Percentiles rank a stretch among this genome's conserved stretches.
Conservation (phyloP, 2,113 vertebrate species). For the Lethenteron camtschaticum region DNA sequence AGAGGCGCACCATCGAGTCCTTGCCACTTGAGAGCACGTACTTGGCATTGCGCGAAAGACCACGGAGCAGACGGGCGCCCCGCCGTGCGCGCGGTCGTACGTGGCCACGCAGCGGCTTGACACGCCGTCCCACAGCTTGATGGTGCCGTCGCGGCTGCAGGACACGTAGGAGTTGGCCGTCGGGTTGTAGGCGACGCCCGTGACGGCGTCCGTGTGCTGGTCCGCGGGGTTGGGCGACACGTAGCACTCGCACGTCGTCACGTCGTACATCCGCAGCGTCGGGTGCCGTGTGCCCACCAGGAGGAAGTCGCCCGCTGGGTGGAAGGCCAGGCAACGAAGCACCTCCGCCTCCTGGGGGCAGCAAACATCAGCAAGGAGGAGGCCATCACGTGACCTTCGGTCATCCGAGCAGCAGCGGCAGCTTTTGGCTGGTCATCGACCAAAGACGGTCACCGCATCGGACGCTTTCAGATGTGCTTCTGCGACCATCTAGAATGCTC, state of each 20-base stretch:
- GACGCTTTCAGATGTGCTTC: no score
- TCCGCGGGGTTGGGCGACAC: slow-evolving; percentile 89
- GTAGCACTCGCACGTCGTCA: slow-evolving; percentile 95
- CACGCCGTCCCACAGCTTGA: slow-evolving; percentile 90
- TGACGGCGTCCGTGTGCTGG: slow-evolving; percentile 87
- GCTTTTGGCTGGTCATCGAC: no score
- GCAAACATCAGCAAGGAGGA: not conserved
- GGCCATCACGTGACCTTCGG: not conserved
- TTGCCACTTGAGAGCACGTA: slow-evolving; percentile 92
- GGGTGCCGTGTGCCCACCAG: slow-evolving; percentile 89
- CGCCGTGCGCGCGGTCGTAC: slow-evolving; percentile 79
- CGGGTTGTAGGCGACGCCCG: slow-evolving; percentile 68
- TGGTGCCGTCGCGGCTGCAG: slow-evolving; percentile 88
- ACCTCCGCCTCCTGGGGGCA: slow-evolving; percentile 70
- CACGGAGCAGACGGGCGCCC: slow-evolving; percentile 82
- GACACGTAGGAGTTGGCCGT: slow-evolving; percentile 79
- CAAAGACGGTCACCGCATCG: no score
- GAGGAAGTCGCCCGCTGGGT: slow-evolving; percentile 83
- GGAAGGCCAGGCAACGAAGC: slow-evolving; percentile 86
- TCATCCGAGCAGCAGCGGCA: no score
- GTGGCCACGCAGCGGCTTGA: slow-evolving; percentile 87
- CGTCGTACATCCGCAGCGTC: slow-evolving; percentile 73
- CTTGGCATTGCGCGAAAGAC: slow-evolving; percentile 96
- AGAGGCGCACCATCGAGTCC: slow-evolving; percentile 87
- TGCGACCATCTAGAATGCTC: no score